Percentiles rank a stretch among this genome's conserved stretches.
phyloP scores from a whole-genome alignment of 2,113 vertebrate genomes.

The Hippopotamus amphibius region DNA sequence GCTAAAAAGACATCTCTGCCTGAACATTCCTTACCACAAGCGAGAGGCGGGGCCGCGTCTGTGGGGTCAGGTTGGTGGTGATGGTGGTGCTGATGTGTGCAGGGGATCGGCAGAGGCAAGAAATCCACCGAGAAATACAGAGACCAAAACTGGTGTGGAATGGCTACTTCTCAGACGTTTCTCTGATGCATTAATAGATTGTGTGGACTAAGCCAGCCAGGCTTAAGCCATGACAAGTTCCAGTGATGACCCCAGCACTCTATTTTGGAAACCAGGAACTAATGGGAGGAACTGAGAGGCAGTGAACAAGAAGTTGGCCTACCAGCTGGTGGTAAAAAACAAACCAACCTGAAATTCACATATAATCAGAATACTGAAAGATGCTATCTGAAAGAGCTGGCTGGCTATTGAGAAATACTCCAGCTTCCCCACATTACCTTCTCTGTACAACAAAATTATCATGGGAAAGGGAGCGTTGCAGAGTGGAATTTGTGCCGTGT shows the following conservation, averaged over 20 bases:
- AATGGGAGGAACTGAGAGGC: background rate
- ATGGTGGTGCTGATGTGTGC: fast-evolving
- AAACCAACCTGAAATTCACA: background rate
- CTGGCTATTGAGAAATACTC: background rate
- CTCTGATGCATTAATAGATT: background rate
- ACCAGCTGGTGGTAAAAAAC: background rate
- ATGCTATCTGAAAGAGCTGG: background rate
- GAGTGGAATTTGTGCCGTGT: background rate
- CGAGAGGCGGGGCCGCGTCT: background rate
- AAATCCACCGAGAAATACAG: background rate
- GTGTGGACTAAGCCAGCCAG: background rate
- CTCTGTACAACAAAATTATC: background rate
- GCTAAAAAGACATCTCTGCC: background rate
- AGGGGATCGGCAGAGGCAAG: background rate
- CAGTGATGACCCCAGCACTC: background rate
- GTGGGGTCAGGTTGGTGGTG: background rate
- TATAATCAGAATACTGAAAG: background rate
- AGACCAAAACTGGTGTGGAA: background rate
- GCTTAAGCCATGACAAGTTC: background rate
- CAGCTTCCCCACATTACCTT: background rate
- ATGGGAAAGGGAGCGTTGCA: background rate
- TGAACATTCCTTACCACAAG: background rate
- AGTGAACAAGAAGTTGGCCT: background rate
- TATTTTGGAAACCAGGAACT: background rate
- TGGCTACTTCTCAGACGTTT: background rate